Conservation (phyloP, 2,888 invertebrate species). For the Strigamia crassipes region DNA sequence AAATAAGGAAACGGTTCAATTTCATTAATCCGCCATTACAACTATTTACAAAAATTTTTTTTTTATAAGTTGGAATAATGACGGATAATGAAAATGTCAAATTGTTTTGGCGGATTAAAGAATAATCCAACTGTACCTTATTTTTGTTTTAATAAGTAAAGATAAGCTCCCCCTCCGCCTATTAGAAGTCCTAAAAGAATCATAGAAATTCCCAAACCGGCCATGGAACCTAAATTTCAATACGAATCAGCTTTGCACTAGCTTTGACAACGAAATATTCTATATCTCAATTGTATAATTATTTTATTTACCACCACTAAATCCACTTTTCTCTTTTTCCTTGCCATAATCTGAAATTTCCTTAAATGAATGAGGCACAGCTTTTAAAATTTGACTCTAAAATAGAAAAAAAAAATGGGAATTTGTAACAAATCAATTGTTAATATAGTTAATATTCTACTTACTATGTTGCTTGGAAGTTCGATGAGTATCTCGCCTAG, state of each 20-base stretch:
- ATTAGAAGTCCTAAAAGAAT: neutral
- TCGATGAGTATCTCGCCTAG: neutral
- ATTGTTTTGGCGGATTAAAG: slow-evolving; percentile 33
- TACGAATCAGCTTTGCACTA: neutral
- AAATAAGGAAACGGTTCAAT: neutral
- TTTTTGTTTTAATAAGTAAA: neutral
- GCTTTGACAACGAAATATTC: neutral
- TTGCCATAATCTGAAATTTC: too few species aligned
- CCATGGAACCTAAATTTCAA: slow-evolving; percentile 4
- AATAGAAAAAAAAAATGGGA: too few species aligned
- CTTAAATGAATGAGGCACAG: too few species aligned
- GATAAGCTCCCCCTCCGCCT: neutral
- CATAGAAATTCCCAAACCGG: neutral
- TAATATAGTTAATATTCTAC: neutral
- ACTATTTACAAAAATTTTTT: too few species aligned
- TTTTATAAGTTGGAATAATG: neutral
- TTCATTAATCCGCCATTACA: too few species aligned
- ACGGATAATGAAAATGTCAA: slow-evolving; percentile 25
- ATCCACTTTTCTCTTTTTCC: too few species aligned
- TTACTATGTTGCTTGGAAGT: neutral
- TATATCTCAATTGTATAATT: neutral
- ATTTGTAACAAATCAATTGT: too few species aligned
- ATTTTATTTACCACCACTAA: neutral
- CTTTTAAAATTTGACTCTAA: too few species aligned
- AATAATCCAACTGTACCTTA: slow-evolving; percentile 13